Evolutionary conservation across 2,113 vertebrate species (phyloP).

Genomic region (Beaufortia kweichowensis): DNA sequence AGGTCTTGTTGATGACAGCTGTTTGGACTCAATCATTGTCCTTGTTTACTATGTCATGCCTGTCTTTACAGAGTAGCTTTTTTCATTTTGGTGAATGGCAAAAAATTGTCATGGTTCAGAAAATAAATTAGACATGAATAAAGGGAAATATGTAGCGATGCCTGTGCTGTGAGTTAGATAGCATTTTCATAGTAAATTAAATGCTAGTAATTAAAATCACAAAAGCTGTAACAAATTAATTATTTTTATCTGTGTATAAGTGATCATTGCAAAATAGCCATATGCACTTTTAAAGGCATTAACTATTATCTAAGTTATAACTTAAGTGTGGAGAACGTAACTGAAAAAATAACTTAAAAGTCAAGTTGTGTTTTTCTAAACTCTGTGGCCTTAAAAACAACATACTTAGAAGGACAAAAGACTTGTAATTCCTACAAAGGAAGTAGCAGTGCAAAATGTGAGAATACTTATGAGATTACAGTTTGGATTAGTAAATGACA

Average conservation of each 20-base stretch:
- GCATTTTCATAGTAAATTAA: conserved; percentile 1
- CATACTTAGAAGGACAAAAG: conserved; percentile 39
- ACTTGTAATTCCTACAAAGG: conserved; percentile 51
- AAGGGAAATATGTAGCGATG: not conserved
- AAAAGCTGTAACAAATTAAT: too few species aligned
- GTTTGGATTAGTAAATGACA: conserved; percentile 58
- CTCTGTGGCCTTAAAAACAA: conserved; percentile 7
- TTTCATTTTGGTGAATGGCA: conserved; percentile 19
- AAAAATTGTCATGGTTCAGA: conserved; percentile 1
- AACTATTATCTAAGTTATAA: too few species aligned
- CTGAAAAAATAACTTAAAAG: too few species aligned
- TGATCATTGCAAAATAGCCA: too few species aligned
- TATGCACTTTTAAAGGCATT: too few species aligned
- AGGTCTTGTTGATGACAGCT: conserved; percentile 12
- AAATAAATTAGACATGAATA: conserved; percentile 1
- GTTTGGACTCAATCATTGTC: conserved; percentile 6
- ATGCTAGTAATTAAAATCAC: too few species aligned
- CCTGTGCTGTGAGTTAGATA: not conserved
- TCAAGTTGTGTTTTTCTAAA: conserved; percentile 1
- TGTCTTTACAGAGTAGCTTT: conserved; percentile 12
- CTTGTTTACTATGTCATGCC: conserved; percentile 24
- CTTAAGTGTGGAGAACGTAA: too few species aligned
- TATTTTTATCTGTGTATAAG: too few species aligned
- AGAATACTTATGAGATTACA: conserved; percentile 50
- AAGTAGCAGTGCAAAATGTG: conserved; percentile 39